Conservation (phyloP, 2,113 vertebrate genomes). For the Aramus guarauna region DNA sequence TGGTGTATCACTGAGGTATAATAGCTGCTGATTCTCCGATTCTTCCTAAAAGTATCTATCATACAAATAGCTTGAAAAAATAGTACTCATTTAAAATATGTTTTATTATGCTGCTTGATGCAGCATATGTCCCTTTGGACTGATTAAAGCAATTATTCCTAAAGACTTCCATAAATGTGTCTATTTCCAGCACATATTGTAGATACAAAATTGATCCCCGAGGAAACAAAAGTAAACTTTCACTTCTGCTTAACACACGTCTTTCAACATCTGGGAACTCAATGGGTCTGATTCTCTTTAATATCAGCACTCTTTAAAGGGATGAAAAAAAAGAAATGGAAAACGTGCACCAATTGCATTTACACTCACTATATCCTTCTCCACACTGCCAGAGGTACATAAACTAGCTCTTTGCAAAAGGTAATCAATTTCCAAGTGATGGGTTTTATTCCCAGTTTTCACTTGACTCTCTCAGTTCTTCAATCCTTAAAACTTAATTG, state of each 20-base stretch:
- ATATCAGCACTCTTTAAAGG: not conserved
- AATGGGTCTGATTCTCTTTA: not conserved
- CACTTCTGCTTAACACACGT: not conserved
- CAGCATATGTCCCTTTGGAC: not conserved
- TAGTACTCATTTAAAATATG: not conserved
- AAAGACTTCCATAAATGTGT: constrained; percentile 19
- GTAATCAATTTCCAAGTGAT: not conserved
- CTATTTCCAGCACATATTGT: not conserved
- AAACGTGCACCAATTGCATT: not conserved
- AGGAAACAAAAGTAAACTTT: constrained; percentile 32
- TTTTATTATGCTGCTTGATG: not conserved
- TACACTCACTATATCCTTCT: not conserved
- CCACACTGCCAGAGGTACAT: not conserved
- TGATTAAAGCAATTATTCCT: constrained; percentile 42
- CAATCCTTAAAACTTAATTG: not conserved
- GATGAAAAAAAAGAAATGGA: not conserved
- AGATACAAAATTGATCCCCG: constrained; percentile 22
- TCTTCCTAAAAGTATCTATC: not conserved
- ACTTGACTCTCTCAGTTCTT: not conserved
- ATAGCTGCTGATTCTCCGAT: not conserved
- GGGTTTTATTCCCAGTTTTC: not conserved
- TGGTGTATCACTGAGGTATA: not conserved
- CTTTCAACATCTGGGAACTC: not conserved
- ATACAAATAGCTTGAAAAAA: not conserved
- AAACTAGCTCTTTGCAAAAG: not conserved